Evolutionary conservation across 1,140 invertebrate species (phyloP).

Genomic region (Dreissena polymorpha): DNA sequence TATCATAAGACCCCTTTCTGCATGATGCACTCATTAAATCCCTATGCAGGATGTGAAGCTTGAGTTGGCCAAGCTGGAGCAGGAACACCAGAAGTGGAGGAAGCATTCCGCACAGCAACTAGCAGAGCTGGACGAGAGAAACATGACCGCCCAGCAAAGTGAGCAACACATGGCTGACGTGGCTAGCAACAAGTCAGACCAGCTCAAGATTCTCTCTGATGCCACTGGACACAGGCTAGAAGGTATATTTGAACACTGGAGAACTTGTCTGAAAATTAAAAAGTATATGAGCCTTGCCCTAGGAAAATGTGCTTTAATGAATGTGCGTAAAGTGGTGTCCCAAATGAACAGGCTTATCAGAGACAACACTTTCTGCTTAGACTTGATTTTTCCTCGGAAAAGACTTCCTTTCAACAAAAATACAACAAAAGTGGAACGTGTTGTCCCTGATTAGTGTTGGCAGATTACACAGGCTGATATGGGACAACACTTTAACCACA

Average conservation of each 20-base stretch:
- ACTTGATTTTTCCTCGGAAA: too few species aligned
- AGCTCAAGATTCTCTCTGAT: slow-evolving; percentile 57
- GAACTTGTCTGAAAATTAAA: not conserved
- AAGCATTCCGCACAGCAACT: slow-evolving; percentile 51
- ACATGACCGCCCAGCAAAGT: slow-evolving; percentile 45
- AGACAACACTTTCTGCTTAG: too few species aligned
- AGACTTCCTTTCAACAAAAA: too few species aligned
- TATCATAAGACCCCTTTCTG: too few species aligned
- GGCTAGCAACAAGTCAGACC: slow-evolving; percentile 59
- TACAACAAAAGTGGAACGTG: too few species aligned
- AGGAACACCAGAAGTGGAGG: slow-evolving; percentile 63
- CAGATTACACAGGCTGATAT: too few species aligned
- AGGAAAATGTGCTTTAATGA: too few species aligned
- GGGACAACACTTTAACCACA: too few species aligned
- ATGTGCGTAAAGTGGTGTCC: too few species aligned
- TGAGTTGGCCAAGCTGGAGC: slow-evolving; percentile 61
- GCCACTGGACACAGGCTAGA: slow-evolving; percentile 62
- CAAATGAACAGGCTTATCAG: too few species aligned
- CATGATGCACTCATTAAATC: too few species aligned
- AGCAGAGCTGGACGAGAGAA: slow-evolving; percentile 37
- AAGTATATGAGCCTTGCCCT: not conserved
- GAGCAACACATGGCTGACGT: slow-evolving; percentile 54
- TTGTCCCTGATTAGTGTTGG: too few species aligned
- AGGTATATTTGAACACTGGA: slow-evolving; percentile 47
- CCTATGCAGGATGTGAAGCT: slow-evolving; percentile 64